Evolutionary conservation across 2,797 vertebrate genomes (phyloP), one percentile per base, ranked within the genome.

Genomic region (Arrhamphus sclerolepis): DNA sequence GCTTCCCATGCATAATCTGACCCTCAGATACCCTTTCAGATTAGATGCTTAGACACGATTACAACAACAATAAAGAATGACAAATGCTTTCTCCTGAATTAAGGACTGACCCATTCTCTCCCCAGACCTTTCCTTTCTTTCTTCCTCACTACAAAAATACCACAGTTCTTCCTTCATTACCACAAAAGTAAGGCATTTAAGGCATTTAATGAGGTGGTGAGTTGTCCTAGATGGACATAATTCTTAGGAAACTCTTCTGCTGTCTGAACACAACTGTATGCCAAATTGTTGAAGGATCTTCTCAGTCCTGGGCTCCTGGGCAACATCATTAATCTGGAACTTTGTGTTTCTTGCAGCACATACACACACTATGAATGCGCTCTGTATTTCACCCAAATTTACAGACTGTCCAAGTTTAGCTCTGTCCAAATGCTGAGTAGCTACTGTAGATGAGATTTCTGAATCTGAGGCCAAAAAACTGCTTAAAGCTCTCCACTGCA

Each of bases 391-490:
- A 43, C 46, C 28, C 21, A 43, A 66, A 73, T 71, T 66, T 44
- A 62, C 47, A 31, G 46, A 68, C 55, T 58, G 46, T 46, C 62
- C 55, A 61, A 61, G 69, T 49, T 51, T 42, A 66, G 40, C 46
- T 40, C 57, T 46, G 19, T 65, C 64, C 62, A 68, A 80, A 77
- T 75, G 70, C 71, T 61, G 74, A 66, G 58, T 74, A 28, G 66
- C 56, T 44, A 43, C 54, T 54, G 11, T 29, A 13, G 53, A 82
- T 44, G 63, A 81, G 63, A 52, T 49, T 56, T 66, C 21, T 57
- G 52, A 78, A 73, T 69, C 49, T 62, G 40, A 69, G 70, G 75
- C 73, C 40, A 71, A 74, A n/a, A 79, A 75, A 64, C 52, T 72
- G 69, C 58, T 83, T 68, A 71, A 71, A 77, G 66, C 41, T 72